Evolutionary conservation across 1,140 invertebrate species (phyloP), one percentile per base, ranked within the genome.

Genomic region (Formica selysi): DNA sequence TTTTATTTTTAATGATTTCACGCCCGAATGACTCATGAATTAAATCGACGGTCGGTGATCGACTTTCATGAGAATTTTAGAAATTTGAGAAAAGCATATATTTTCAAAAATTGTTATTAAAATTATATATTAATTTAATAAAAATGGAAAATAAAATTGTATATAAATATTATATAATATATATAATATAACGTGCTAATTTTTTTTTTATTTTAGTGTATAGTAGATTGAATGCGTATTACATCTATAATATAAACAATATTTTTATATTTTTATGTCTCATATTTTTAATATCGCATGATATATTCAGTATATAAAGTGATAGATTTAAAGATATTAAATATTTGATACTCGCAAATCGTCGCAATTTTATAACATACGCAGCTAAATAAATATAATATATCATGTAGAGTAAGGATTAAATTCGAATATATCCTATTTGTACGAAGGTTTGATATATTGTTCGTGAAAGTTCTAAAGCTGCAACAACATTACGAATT

Each of bases 31-130:
- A 41, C 10, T 57, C n/a, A 29, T 36, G 68, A 59, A 81, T 59
- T 68, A 65, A 32, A 54, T 36, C 76, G 16, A 70, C 64, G n/a
- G 7, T 13, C 64, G 32, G n/a, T 70, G 44, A 80, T 70, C 38
- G 76, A 71, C 36, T 81, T 81, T 59, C 19, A 67, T 11, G 67
- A 32, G 36, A 71, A 70, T 59, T 81, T 81, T 67, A 48, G 16
- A 32, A 44, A 48, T 51, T 48, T 29, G 76, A 70, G 64, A 6
- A 51, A 51, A 41, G 16, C 32, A 19, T 13, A 54, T 16, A 78
- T 65, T 65, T 7, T 0, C 5, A 44, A 79, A 79, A 65, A 54
- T 32, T 1, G 13, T 79, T 79, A 65, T 36, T 38, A 26, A 68
- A 79, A 0, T n/a, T 48, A 44, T 44, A 44, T 44, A 41, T n/a